A percentile compares a stretch with the other conserved stretches of the same genome.
Evolutionary conservation across 2,888 invertebrate genomes (phyloP).

Genomic region (Keiferia lycopersicella): DNA sequence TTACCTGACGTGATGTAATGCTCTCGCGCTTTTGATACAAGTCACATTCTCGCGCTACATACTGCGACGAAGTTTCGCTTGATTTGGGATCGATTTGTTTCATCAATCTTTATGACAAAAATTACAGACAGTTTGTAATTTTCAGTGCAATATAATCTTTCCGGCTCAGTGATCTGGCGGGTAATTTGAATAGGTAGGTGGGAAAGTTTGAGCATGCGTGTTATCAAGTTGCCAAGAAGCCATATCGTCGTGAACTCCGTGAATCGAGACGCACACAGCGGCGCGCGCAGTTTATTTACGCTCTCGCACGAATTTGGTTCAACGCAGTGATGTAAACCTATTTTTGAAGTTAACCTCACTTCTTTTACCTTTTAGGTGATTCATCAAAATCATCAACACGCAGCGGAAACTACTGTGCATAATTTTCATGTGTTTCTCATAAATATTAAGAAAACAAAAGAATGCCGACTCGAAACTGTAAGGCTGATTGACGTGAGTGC

Average conservation of each 20-base stretch:
- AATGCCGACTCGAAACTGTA: conserved; percentile 10
- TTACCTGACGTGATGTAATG: conserved; percentile 72
- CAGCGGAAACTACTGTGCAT: conserved; percentile 10
- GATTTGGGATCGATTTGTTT: background rate
- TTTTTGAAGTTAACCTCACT: conserved; percentile 74
- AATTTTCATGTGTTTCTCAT: conserved; percentile 15
- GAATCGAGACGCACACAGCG: conserved; percentile 38
- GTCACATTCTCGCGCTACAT: conserved; percentile 44
- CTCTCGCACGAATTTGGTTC: conserved; percentile 48
- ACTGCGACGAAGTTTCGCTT: conserved; percentile 3
- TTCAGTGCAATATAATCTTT: background rate
- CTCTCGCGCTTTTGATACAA: conserved; percentile 48
- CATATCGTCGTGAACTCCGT: conserved; percentile 49
- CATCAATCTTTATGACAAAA: background rate
- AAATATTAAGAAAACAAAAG: conserved; percentile 17
- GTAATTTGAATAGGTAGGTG: conserved; percentile 38
- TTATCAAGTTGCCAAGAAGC: conserved; percentile 40
- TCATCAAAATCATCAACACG: conserved; percentile 52
- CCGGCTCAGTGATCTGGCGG: conserved; percentile 38
- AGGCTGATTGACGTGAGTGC: conserved; percentile 12
- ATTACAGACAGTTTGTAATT: background rate
- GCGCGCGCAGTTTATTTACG: conserved; percentile 63
- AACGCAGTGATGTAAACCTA: conserved; percentile 54
- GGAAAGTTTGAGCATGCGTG: conserved; percentile 55
- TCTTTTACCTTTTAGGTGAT: conserved; percentile 54